Evolutionary conservation across 2,888 invertebrate genomes (phyloP), one percentile per base, ranked within the genome.

Genomic region (Dendrolimus pini): DNA sequence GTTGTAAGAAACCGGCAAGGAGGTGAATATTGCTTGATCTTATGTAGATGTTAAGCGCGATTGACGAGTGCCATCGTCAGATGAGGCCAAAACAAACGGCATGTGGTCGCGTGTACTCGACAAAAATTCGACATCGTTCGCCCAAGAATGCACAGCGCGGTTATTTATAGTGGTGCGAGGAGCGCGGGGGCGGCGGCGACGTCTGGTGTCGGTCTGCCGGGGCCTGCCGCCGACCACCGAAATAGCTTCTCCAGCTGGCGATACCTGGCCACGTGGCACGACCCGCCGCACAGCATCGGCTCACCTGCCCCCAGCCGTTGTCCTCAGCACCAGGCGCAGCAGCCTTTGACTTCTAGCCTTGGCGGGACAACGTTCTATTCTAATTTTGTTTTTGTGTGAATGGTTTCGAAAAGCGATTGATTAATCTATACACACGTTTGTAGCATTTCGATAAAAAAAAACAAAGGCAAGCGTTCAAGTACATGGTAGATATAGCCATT

Each of bases 151-250:
- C 88, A 89, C 87, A 85, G 87, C 85, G 85, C 76, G 81, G 82
- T 75, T 89, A 89, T 89, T 85, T 84, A 83, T 89, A 89, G 89
- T 77, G 80, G 79, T 81, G 80, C 82, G 83, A 88, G 91, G 83
- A 82, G 86, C 84, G 90, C 93, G 89, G 89, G 89, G 89, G 84
- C 88, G 89, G 85, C 84, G 82, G 80, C 85, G 82, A 83, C 85
- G 90, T 89, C 89, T 90, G 88, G 87, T 89, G 88, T 89, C 91
- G 91, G 89, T 91, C 92, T 92, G 90, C 92, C 92, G 88, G 92
- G 92, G 91, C 90, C 92, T 92, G 92, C 91, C 86, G 88, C 90
- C 91, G 90, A 86, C 89, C 91, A 87, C 90, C 78, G 78, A 90
- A 90, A 90, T 90, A 90, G 78, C 87, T 84, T 83, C 81, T 89